Percentiles rank a stretch among this genome's conserved stretches.
Conservation (phyloP, 53 echinoderm and acorn worm genomes). For the Arbacia lixula region DNA sequence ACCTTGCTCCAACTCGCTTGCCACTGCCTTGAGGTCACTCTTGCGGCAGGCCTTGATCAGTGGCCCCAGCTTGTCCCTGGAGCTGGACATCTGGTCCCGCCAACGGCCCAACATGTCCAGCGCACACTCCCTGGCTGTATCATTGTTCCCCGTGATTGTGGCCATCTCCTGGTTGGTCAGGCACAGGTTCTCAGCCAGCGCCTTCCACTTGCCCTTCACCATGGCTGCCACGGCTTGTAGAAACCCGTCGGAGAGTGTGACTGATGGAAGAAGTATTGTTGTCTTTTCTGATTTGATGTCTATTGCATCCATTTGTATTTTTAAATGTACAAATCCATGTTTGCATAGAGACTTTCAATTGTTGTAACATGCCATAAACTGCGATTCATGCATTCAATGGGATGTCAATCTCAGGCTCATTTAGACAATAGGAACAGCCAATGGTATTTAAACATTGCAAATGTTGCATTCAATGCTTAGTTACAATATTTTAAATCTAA, state of each 20-base stretch:
- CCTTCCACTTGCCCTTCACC: constrained; percentile 55
- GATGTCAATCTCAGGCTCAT: no score
- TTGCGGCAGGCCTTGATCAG: constrained; percentile 65
- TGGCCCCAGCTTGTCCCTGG: constrained; percentile 61
- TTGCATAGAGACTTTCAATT: no score
- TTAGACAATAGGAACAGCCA: no score
- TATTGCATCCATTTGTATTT: no score
- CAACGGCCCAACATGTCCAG: constrained; percentile 32
- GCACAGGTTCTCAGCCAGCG: constrained; percentile 33
- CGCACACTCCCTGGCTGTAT: not conserved
- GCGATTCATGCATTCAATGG: no score
- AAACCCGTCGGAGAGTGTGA: constrained; percentile 48
- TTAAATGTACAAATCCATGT: no score
- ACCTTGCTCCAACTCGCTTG: constrained; percentile 85
- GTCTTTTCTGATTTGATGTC: no score
- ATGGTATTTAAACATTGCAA: no score
- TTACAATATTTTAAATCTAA: no score
- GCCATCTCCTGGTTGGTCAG: constrained; percentile 34
- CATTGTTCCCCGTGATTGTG: not conserved
- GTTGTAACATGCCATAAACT: no score
- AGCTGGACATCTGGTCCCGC: constrained; percentile 48
- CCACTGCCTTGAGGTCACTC: constrained; percentile 18
- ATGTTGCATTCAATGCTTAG: no score
- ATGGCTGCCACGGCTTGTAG: constrained; percentile 41
- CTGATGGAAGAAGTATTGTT: no score